Evolutionary conservation across 2,797 vertebrate species (phyloP).

Genomic region (Pseudochirops corinnae): DNA sequence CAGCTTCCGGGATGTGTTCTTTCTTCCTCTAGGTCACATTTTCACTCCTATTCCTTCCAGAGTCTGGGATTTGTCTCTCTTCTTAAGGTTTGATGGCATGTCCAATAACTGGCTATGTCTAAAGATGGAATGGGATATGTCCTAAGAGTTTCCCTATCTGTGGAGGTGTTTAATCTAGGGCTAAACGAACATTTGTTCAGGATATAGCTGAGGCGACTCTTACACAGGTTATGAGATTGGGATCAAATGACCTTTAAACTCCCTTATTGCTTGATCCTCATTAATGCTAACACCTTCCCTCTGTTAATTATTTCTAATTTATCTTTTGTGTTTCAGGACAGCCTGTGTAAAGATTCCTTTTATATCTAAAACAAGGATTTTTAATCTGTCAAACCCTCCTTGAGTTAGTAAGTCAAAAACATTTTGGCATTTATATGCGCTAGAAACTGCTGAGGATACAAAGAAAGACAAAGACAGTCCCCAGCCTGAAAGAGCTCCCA

Average conservation of each 20-base stretch:
- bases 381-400: background rate
- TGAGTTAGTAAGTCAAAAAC: background rate
- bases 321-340: background rate
- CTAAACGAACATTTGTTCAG: background rate
- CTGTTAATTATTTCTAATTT: background rate
- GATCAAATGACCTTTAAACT: background rate
- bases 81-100: background rate
- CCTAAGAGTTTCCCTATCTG: background rate
- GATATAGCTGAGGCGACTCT: background rate
- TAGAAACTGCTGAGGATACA: background rate
- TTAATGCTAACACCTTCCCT: background rate
- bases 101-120: background rate
- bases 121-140: background rate
- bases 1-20: background rate
- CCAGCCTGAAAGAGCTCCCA: background rate
- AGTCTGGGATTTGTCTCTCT: background rate
- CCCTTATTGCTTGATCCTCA: background rate
- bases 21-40: background rate
- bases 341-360: background rate
- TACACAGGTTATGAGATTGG: background rate
- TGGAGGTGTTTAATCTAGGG: background rate
- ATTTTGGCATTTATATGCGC: background rate
- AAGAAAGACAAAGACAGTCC: background rate
- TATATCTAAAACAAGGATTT: background rate
- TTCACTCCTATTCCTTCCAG: background rate